Base-by-base conservation (phyloP, 2,113 vertebrate species). In the Corythornis madagascariensis region DNA sequence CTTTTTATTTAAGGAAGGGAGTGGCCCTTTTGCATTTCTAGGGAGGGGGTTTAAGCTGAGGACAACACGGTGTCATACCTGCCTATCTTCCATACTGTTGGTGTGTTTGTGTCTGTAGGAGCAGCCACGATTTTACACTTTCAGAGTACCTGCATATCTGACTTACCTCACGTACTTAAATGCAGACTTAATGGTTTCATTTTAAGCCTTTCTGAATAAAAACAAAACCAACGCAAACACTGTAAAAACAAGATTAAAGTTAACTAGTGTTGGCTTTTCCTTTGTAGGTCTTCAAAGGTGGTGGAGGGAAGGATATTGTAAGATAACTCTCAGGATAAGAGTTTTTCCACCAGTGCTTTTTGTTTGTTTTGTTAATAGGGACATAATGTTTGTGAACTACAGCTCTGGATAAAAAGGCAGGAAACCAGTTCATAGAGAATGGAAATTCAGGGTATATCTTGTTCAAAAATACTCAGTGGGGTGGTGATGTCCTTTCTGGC, bases 81-180 rank as follows among this genome's bases (percentile, higher is more conserved):
- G 15, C 33, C 5, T 21, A 11, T 12, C 29, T 69, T n/a, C 28
- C 11, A 1, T 53, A 26, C 18, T 28, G 56, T 52, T 52, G 50
- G 24, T 25, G 25, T 26, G 50, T 43, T 29, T n/a, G 19, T 42
- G 50, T 45, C 3, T 18, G 19, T 52, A 59, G 14, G 25, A 17
- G 11, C 52, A n/a, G 55, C 22, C 6, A 4, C 6, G 16, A 1
- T 71, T 64, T 78, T 53, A 29, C 4, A 2, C 31, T 76, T 67
- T 25, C 14, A 28, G 26, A 69, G 7, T 29, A 18, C 35, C 33
- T 61, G 20, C 10, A 2, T 35, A 0, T 67, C n/a, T 59, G 26
- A 35, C 17, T 80, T 15, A 7, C 8, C 4, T 74, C 22, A 16
- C 0, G 0, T 57, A 8, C 10, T 35, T 29, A 8, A 31, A 0